phyloP scores from a whole-genome alignment of 2,113 vertebrate genomes.

The Channa argus region DNA sequence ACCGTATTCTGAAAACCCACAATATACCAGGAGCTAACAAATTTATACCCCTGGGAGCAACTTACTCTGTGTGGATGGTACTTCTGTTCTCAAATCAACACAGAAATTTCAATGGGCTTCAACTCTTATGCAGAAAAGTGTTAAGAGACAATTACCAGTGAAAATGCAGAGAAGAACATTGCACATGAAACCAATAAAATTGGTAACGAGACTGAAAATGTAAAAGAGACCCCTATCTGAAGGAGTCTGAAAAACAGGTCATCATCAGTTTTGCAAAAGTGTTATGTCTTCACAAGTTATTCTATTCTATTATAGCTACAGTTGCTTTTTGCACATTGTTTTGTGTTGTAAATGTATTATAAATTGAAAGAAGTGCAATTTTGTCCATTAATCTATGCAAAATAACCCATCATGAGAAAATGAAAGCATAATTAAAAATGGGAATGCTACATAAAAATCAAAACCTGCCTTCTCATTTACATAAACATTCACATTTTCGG shows the following conservation, averaged over 20 bases:
- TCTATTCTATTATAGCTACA: neutral
- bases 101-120: conserved; percentile 4
- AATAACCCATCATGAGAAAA: no score
- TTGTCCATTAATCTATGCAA: no score
- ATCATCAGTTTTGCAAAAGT: neutral
- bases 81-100: conserved; percentile 2
- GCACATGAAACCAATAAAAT: conserved; percentile 14
- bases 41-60: conserved; percentile 17
- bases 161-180: neutral
- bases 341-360: no score
- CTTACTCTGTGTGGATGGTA: neutral
- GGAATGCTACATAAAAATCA: no score
- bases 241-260: neutral
- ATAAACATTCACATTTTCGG: no score
- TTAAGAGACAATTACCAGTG: neutral
- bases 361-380: no score
- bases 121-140: conserved; percentile 3
- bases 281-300: neutral
- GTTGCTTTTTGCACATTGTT: no score
- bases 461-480: no score
- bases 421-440: no score
- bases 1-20: neutral
- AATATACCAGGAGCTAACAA: conserved; percentile 1
- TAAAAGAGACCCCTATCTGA: neutral
- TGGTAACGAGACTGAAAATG: conserved; percentile 19